These are phyloP conservation scores for Cariama cristata DNA, from an alignment of 2,113 vertebrate genomes.

Conservation along the genomic window DNA sequence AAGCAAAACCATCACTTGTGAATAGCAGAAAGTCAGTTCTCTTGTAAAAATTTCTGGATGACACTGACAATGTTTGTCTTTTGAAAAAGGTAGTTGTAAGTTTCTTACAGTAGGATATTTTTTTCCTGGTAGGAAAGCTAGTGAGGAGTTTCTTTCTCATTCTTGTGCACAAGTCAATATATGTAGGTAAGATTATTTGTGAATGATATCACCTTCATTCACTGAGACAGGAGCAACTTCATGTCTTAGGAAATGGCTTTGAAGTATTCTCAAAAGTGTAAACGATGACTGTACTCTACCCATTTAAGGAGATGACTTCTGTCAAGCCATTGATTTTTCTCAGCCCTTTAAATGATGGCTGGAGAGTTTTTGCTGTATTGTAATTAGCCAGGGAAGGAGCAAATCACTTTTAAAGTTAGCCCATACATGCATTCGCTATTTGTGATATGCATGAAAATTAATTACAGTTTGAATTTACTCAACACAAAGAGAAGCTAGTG, in stretches of 20 bases:
- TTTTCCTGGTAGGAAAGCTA: neutral
- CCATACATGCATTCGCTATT: neutral
- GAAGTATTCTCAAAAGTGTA: neutral
- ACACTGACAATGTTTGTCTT: neutral
- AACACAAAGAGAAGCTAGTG: slow-evolving; percentile 72
- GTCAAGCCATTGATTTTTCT: slow-evolving; percentile 57
- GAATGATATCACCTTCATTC: neutral
- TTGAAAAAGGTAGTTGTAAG: neutral
- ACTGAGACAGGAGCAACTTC: neutral
- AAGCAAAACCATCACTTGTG: neutral
- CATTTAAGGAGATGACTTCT: neutral
- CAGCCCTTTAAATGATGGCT: neutral
- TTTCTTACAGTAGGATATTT: slow-evolving; percentile 34
- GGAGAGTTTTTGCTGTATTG: slow-evolving; percentile 45
- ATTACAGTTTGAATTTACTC: slow-evolving; percentile 72
- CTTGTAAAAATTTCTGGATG: neutral
- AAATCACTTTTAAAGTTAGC: slow-evolving; percentile 70
- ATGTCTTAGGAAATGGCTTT: neutral
- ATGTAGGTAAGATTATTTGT: neutral
- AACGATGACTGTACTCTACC: neutral
- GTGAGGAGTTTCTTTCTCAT: neutral
- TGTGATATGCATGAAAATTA: slow-evolving; percentile 67
- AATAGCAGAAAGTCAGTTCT: neutral
- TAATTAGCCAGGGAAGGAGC: slow-evolving; percentile 71
- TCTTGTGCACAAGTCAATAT: neutral